A percentile compares a stretch with the other conserved stretches of the same genome.
These are phyloP conservation scores for Anaspis maculata DNA, from an alignment of 2,888 invertebrate genomes.

Conservation along the genomic window DNA sequence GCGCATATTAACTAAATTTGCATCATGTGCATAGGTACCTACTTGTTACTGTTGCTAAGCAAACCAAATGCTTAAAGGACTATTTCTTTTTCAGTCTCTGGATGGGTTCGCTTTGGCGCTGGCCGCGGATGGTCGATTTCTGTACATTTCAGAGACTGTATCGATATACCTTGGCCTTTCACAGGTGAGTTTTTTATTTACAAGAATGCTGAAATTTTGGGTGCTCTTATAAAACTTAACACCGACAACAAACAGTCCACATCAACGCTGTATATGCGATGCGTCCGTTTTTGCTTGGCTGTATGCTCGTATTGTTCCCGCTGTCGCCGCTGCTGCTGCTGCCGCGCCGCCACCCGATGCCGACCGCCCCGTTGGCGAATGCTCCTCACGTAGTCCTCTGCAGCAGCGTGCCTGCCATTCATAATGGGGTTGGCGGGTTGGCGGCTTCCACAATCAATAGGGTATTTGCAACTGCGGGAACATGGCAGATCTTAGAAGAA, in stretches of 20 bases:
- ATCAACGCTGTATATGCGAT: constrained; percentile 9
- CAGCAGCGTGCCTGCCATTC: constrained; percentile 54
- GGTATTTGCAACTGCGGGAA: constrained; percentile 46
- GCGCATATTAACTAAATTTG: no score
- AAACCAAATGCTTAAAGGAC: no score
- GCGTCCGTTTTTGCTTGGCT: no score
- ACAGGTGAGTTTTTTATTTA: constrained; percentile 91
- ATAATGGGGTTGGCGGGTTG: constrained; percentile 45
- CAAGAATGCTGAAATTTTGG: no score
- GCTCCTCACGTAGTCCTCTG: constrained; percentile 52
- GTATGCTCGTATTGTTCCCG: constrained; percentile 13
- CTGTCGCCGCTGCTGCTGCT: no score
- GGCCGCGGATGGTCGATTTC: constrained; percentile 91
- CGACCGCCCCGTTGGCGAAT: constrained; percentile 44
- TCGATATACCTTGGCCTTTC: constrained; percentile 99
- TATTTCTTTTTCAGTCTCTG: constrained; percentile 80
- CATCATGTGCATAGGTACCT: no score
- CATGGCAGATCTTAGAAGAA: constrained; percentile 36
- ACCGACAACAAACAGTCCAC: no score
- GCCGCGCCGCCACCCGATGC: constrained; percentile 27
- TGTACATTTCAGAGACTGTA: constrained; percentile 99
- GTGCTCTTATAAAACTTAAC: no score
- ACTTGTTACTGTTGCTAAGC: no score
- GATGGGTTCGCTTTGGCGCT: constrained; percentile 97
- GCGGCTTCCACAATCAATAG: constrained; percentile 47